Percentiles rank a stretch among this genome's conserved stretches.
These are phyloP conservation scores for Lepidonotus clava DNA, from an alignment of 2,888 invertebrate species.

Conservation along the genomic window DNA sequence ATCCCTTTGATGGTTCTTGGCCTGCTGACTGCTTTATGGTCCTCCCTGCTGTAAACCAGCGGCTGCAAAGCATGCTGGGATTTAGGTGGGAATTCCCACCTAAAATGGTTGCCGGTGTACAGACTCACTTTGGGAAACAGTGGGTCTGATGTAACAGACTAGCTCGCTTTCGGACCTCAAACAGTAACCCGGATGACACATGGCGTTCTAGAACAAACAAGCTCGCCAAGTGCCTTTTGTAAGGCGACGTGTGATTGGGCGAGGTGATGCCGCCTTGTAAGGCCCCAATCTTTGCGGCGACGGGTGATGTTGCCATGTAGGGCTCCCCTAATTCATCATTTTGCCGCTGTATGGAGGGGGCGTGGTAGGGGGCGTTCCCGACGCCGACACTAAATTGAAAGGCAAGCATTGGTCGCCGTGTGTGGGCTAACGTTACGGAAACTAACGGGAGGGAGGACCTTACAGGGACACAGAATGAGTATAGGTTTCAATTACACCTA, in stretches of 20 bases:
- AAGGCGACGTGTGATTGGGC: slow-evolving; percentile 4
- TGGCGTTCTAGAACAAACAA: not conserved
- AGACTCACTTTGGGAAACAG: no score
- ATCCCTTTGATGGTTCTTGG: no score
- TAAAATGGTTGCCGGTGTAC: no score
- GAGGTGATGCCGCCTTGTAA: not conserved
- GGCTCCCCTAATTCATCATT: slow-evolving; percentile 17
- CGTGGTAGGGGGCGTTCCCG: not conserved
- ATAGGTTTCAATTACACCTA: slow-evolving; percentile 24
- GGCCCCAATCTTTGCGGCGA: not conserved
- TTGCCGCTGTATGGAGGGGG: not conserved
- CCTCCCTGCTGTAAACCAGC: no score
- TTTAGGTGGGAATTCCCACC: no score
- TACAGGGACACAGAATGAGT: not conserved
- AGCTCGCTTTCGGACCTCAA: not conserved
- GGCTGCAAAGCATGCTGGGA: no score
- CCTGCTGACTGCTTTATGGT: no score
- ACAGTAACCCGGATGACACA: no score
- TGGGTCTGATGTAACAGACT: no score
- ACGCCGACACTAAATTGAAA: slow-evolving; percentile 22
- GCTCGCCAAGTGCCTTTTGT: not conserved
- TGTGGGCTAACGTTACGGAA: slow-evolving; percentile 42
- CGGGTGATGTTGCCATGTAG: not conserved
- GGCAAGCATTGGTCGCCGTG: slow-evolving; percentile 26
- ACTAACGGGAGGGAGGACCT: no score